A percentile compares a stretch with the other conserved stretches of the same genome.
Evolutionary conservation across 2,888 invertebrate species (phyloP).

Genomic region (Cybosia mesomella): DNA sequence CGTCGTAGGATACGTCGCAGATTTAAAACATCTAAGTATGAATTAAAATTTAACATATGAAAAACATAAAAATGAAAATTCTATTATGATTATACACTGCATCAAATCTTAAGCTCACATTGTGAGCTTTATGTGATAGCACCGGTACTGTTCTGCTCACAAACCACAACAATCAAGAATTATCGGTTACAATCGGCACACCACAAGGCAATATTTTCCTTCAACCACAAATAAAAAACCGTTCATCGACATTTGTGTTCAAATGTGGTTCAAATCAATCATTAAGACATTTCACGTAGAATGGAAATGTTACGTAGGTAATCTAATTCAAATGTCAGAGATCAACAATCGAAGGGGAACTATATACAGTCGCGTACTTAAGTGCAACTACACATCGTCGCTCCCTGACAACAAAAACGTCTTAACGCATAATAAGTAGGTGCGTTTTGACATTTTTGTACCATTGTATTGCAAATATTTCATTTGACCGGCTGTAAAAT

Average conservation of each 20-base stretch:
- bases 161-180: conserved; percentile 18
- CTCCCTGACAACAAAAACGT: too few relatives aligned
- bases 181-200: conserved; percentile 4
- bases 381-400: conserved; percentile 19
- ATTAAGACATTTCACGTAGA: conserved; percentile 48
- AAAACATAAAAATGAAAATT: background rate
- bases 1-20: too few relatives aligned
- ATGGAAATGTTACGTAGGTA: conserved; percentile 53
- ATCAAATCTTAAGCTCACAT: background rate
- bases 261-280: conserved; percentile 42
- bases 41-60: too few relatives aligned
- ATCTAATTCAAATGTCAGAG: conserved; percentile 62
- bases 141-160: background rate
- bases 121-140: background rate
- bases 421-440: too few relatives aligned
- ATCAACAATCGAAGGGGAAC: conserved; percentile 55
- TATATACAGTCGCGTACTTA: conserved; percentile 40
- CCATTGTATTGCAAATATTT: too few relatives aligned
- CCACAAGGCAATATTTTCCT: background rate
- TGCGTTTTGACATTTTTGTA: too few relatives aligned
- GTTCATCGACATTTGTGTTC: background rate
- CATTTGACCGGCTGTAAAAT: too few relatives aligned
- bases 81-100: background rate
- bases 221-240: background rate
- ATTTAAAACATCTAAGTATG: too few relatives aligned